phyloP scores from a whole-genome alignment of 2,113 vertebrate genomes.

The Zosterops hypoxanthus region DNA sequence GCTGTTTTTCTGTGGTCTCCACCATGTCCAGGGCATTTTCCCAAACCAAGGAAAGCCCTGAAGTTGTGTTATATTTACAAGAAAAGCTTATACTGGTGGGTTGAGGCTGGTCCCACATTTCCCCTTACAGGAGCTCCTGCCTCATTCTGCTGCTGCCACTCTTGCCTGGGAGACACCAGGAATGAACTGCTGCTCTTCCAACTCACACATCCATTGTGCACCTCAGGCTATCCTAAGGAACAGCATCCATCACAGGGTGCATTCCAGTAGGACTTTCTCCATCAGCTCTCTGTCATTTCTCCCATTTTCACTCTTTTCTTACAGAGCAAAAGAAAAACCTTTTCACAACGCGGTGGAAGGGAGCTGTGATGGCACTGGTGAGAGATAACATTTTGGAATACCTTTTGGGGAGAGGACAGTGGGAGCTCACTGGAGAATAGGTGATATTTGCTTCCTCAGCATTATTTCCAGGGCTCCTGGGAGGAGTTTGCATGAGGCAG shows the following conservation, averaged over 20 bases:
- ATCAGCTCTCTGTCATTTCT: neutral
- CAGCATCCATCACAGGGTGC: neutral
- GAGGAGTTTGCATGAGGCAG: neutral
- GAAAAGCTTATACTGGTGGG: neutral
- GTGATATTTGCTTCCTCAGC: neutral
- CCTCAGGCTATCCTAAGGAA: accelerated
- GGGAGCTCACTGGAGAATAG: neutral
- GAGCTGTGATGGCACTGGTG: neutral
- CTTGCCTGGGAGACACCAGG: neutral
- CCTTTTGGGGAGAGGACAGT: neutral
- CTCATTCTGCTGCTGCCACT: neutral
- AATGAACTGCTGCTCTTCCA: neutral
- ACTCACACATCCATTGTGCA: accelerated
- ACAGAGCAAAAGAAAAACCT: neutral
- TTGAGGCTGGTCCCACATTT: neutral
- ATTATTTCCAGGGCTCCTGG: neutral
- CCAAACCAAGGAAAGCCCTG: accelerated
- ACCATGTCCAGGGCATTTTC: neutral
- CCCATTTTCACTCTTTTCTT: neutral
- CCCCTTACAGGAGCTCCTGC: neutral
- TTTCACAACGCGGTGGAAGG: neutral
- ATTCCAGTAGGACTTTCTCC: neutral
- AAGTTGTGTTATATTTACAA: accelerated
- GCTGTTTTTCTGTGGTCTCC: neutral
- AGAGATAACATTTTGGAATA: neutral